Conservation (phyloP, 1,140 invertebrate genomes). For the Bathynomus jamesi region DNA sequence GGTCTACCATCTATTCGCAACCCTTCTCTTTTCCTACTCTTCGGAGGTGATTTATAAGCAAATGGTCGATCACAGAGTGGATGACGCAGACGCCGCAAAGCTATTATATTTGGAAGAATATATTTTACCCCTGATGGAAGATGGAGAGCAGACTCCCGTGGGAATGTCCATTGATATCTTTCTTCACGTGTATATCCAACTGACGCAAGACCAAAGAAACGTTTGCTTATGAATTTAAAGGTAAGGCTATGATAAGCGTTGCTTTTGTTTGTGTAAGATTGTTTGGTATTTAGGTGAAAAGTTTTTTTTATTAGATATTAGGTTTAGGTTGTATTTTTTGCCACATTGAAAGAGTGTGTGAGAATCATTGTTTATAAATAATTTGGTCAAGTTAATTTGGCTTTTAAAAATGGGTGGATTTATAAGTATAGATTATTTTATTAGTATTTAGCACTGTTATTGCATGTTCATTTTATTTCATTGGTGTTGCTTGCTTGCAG, state of each 20-base stretch:
- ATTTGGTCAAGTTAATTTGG: background rate
- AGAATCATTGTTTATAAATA: background rate
- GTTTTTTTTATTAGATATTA: too few species aligned
- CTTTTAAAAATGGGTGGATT: background rate
- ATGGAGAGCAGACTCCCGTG: background rate
- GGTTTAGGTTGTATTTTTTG: too few species aligned
- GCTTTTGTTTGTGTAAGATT: too few species aligned
- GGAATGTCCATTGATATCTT: background rate
- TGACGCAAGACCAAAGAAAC: background rate
- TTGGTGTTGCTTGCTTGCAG: background rate
- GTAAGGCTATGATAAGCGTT: too few species aligned
- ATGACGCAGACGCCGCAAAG: background rate
- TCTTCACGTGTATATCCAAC: background rate
- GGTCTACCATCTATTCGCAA: background rate
- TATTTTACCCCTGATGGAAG: background rate
- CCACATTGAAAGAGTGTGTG: too few species aligned
- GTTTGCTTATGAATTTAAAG: background rate
- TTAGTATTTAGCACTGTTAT: too few species aligned
- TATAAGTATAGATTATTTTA: background rate
- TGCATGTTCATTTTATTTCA: too few species aligned
- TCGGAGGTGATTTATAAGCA: background rate
- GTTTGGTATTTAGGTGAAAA: too few species aligned
- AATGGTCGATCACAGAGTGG: background rate
- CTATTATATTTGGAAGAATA: background rate
- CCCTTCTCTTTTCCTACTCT: background rate